Evolutionary conservation across 2,888 invertebrate genomes (phyloP), one percentile per base, ranked within the genome.

Genomic region (Campoplex nolae): DNA sequence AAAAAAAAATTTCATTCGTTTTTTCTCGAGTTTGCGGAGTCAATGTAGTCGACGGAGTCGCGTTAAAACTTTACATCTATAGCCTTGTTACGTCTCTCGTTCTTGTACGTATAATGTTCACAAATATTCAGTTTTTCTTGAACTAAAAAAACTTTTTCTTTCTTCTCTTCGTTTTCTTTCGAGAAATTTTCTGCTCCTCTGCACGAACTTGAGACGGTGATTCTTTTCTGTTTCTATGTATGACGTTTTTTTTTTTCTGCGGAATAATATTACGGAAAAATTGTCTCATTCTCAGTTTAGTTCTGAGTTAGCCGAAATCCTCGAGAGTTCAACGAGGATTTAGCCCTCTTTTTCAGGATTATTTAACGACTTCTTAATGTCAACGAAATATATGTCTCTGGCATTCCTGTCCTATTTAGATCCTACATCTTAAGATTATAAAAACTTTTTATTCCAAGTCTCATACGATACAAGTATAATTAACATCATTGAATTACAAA

Each of bases 81-180:
- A 42, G 58, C 16, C 75, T 77, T 70, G 58, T 48, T 81, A 16
- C 67, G 35, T 75, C 13, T 28, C 45, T 74, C 75, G 51, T 70
- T 56, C 48, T 56, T 35, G 62, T 62, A n/a, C 16, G 9, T 35
- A 54, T 35, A 79, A 79, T 65, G 71, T 82, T 84, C 81, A 35
- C 32, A 82, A 83, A 80, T 88, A 79, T 87, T 86, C 75, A 83
- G 74, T 85, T 88, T 88, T 83, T 84, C 23, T 62, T 73, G 28
- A 32, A 42, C 58, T 51, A 70, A 35, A 78, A 85, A 81, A 38
- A 62, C 62, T 48, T 23, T 23, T 76, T 62, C 18, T 73, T 42
- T 54, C 42, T 16, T 11, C 18, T 9, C 35, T 54, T 82, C 48
- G 18, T 13, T 54, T n/a, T 4, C 32, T 38, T 11, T 13, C 4